A percentile compares a stretch with the other conserved stretches of the same genome.
These are phyloP conservation scores for Andrena camellia DNA, from an alignment of 2,888 invertebrate genomes.

Conservation along the genomic window DNA sequence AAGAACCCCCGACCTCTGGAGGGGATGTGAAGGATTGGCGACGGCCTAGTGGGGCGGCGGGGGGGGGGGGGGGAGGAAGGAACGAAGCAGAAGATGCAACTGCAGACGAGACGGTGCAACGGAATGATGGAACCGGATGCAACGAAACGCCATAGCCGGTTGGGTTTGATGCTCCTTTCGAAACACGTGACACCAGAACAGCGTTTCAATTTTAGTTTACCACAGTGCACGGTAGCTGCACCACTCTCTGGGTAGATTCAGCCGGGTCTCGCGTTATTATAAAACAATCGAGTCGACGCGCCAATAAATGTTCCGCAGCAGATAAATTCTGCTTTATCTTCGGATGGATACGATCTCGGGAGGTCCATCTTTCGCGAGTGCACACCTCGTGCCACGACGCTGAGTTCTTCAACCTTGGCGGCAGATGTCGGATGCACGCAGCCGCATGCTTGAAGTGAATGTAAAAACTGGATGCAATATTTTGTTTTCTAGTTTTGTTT, in stretches of 20 bases:
- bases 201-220: too few relatives aligned
- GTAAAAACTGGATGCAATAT: too few relatives aligned
- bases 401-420: too few relatives aligned
- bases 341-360: slow-evolving; percentile 25
- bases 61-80: background rate
- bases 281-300: background rate
- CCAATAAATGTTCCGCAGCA: background rate
- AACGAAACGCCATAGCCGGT: slow-evolving; percentile 21
- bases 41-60: slow-evolving; percentile 19
- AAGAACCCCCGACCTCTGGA: slow-evolving; percentile 56
- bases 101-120: background rate
- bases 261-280: too few relatives aligned
- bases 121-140: slow-evolving; percentile 47
- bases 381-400: too few relatives aligned
- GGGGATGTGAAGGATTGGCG: slow-evolving; percentile 24
- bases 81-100: background rate
- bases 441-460: too few relatives aligned
- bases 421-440: too few relatives aligned
- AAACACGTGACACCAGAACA: too few relatives aligned
- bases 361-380: background rate
- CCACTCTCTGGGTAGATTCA: too few relatives aligned
- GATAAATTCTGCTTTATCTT: slow-evolving; percentile 40
- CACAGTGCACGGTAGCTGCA: too few relatives aligned
- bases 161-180: background rate
- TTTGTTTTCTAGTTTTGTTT: too few relatives aligned